Evolutionary conservation across 2,888 invertebrate genomes (phyloP).

Genomic region (Carabus problematicus): DNA sequence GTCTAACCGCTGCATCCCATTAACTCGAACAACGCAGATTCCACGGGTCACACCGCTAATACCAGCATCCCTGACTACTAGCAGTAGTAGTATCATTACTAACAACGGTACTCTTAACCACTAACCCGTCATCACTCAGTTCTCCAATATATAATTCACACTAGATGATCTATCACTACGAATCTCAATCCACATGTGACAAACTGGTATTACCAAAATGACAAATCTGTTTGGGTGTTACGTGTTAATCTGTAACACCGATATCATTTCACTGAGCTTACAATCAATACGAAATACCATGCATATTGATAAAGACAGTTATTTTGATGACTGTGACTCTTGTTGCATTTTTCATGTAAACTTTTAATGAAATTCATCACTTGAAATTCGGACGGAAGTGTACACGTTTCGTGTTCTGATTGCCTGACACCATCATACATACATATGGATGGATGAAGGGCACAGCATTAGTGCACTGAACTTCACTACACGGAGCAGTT

Average conservation of each 20-base stretch:
- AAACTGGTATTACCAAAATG: too few species aligned
- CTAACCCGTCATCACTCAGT: too few species aligned
- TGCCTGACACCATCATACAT: constrained; percentile 19
- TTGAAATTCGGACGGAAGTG: constrained; percentile 29
- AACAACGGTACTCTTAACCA: too few species aligned
- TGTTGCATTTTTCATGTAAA: constrained; percentile 34
- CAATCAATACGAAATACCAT: constrained; percentile 15
- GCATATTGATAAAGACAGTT: constrained; percentile 1
- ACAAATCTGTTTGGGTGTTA: too few species aligned
- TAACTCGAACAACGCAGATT: constrained; percentile 18
- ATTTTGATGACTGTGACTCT: constrained; percentile 11
- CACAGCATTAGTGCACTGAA: too few species aligned
- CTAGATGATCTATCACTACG: background rate
- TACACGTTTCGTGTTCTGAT: constrained; percentile 31
- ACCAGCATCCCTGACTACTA: too few species aligned
- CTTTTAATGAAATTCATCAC: constrained; percentile 35
- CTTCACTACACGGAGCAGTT: background rate
- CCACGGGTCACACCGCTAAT: background rate
- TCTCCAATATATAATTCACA: too few species aligned
- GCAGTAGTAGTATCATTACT: too few species aligned
- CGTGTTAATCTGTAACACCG: constrained; percentile 17
- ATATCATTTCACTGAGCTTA: constrained; percentile 36
- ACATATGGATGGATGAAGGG: too few species aligned
- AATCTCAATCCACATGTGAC: constrained; percentile 9
- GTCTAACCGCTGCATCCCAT: constrained; percentile 30